Conservation (phyloP, 2,888 invertebrate species). For the Helobdella robusta region DNA sequence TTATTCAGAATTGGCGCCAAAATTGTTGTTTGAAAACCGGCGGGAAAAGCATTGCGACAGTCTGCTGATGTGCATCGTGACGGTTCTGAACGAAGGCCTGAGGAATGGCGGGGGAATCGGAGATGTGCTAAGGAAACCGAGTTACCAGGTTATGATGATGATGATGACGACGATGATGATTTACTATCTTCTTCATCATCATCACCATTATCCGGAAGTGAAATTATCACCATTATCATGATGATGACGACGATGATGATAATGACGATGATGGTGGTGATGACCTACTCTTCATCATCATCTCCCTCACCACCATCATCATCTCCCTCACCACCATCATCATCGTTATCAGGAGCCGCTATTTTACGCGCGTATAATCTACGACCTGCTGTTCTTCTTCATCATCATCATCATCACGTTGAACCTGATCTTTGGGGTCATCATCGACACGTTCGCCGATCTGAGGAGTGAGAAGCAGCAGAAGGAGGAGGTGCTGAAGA, state of each 20-base stretch:
- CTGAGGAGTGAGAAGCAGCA: conserved; percentile 97
- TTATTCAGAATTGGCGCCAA: too few relatives aligned
- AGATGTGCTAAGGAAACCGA: conserved; percentile 90
- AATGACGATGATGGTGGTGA: too few relatives aligned
- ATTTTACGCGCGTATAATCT: conserved; percentile 87
- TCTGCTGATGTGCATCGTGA: conserved; percentile 94
- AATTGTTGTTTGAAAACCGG: conserved; percentile 62
- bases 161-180: too few relatives aligned
- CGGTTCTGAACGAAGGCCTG: conserved; percentile 92
- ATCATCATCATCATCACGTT: conserved; percentile 98
- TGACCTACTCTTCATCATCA: neutral
- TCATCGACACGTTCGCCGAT: conserved; percentile 99
- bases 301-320: too few relatives aligned
- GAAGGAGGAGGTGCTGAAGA: conserved; percentile 90
- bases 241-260: too few relatives aligned
- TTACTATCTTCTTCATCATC: too few relatives aligned
- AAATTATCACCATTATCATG: too few relatives aligned
- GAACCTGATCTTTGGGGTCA: conserved; percentile 99
- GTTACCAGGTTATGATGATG: conserved; percentile 69
- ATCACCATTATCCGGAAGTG: too few relatives aligned
- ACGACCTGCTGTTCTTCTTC: conserved; percentile 97
- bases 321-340: too few relatives aligned
- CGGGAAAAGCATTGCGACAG: conserved; percentile 91
- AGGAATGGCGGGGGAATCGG: conserved; percentile 98
- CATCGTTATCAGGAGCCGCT: conserved; percentile 76